Base-by-base conservation (phyloP, 2,888 invertebrate genomes). In the Frankliniella fusca region DNA sequence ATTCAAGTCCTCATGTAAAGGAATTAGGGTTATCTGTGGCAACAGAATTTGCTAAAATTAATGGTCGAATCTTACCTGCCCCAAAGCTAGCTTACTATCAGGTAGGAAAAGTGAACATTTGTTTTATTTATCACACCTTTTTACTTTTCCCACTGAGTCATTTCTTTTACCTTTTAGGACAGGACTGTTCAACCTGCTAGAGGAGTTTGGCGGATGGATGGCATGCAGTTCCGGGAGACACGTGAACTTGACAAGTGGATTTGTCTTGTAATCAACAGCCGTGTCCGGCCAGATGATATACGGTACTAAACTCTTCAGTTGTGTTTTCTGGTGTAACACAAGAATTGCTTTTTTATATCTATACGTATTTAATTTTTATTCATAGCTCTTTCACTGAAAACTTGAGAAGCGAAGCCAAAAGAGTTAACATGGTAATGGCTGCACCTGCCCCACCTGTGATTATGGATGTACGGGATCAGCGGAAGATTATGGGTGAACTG, bases 21-120 rank as follows among this genome's bases (percentile, higher is more conserved):
- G 93, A 94, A 85, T 99, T 99, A 88, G 96, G 95, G 1, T 90
- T 99, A 83, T 91, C 91, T 9, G 93, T 99, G 54, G 90, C 91
- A 3, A 90, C 91, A 48, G 88, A 92, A 76, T 97, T 98, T 89
- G 92, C 94, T 84, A 90, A 91, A 84, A 93, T 98, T 0, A 88
- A 90, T 0, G 97, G 96, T 0, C 92, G 97, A 83, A 90, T 97
- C 5, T 89, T 99, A 65, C 87, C 90, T 0, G 90, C 98, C 0
- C 99, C 99, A 0, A 87, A 86, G 80, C 88, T 99, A 81, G 90
- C 91, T 82, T 95, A 96, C 86, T 89, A 89, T n/a, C 89, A 90
- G 0, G 65, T 76, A 76, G 27, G 12, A 48, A 76, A 15, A 20
- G 15, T 54, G 15, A 20, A 76, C 27, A 27, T 27, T 27, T 76